phyloP scores from a whole-genome alignment of 2,113 vertebrate genomes.

The Pterocles gutturalis region DNA sequence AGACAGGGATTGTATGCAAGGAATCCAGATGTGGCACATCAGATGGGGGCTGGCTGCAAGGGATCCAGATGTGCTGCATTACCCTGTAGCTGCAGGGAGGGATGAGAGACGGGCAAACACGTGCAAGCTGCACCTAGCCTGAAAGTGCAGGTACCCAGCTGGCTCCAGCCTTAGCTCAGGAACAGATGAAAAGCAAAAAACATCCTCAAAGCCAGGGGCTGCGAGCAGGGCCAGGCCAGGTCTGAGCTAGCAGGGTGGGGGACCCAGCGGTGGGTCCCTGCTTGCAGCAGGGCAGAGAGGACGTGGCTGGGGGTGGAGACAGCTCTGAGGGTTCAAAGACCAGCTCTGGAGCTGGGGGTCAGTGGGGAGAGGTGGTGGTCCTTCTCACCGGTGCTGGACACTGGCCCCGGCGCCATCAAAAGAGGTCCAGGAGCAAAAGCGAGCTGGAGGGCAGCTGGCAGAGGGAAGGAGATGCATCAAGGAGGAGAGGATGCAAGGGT shows the following conservation, averaged over 20 bases:
- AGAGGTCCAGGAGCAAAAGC: not conserved
- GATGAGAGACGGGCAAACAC: not conserved
- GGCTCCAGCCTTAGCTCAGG: not conserved
- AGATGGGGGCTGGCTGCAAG: not conserved
- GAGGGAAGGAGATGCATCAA: not conserved
- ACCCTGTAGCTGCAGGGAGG: not conserved
- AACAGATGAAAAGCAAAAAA: not conserved
- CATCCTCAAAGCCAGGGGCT: not conserved
- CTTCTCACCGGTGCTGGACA: not conserved
- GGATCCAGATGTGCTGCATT: conserved; percentile 9
- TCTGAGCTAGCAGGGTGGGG: fast-evolving
- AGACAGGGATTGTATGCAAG: conserved; percentile 28
- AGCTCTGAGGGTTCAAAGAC: not conserved
- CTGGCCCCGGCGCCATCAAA: not conserved
- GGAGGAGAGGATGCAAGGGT: not conserved
- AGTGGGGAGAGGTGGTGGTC: not conserved
- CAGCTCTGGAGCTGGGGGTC: not conserved
- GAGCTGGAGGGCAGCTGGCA: fast-evolving
- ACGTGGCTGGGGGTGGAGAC: not conserved
- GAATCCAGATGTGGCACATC: conserved; percentile 64
- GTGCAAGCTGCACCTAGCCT: not conserved
- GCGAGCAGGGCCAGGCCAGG: not conserved
- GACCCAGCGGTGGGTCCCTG: not conserved
- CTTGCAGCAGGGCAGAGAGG: not conserved
- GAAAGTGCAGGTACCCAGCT: not conserved